These are phyloP conservation scores for Augochlora pura DNA, from an alignment of 1,140 invertebrate species.

Conservation along the genomic window DNA sequence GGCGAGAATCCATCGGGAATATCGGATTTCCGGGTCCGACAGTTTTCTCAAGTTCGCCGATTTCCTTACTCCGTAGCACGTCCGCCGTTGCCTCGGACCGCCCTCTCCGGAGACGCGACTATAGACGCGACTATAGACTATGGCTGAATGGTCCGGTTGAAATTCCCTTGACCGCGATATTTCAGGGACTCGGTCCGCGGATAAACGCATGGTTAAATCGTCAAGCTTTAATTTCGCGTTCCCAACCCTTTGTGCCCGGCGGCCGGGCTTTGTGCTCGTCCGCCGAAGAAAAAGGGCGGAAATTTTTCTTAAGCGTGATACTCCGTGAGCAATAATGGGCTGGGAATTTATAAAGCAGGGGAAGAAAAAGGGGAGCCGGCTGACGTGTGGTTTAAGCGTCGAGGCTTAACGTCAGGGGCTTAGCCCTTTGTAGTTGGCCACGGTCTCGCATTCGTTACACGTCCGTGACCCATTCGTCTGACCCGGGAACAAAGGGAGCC, in stretches of 20 bases:
- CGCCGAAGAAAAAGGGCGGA: constrained; percentile 24
- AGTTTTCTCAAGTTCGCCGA: neutral
- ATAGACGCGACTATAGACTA: too few relatives aligned
- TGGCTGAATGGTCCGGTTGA: neutral
- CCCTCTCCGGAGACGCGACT: too few relatives aligned
- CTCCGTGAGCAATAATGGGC: constrained; percentile 34
- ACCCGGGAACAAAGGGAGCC: constrained; percentile 2
- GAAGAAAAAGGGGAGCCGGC: constrained; percentile 21
- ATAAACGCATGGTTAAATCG: constrained; percentile 44
- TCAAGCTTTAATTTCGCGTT: constrained; percentile 45
- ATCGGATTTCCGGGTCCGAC: neutral
- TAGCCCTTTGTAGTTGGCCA: constrained; percentile 36
- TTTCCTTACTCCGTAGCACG: neutral
- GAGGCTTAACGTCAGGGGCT: constrained; percentile 31
- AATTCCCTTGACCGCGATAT: constrained; percentile 21
- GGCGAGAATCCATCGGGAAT: too few relatives aligned
- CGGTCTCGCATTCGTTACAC: constrained; percentile 39
- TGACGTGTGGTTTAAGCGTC: constrained; percentile 33
- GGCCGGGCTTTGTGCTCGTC: constrained; percentile 26
- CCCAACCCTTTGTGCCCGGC: constrained; percentile 26
- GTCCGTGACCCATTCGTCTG: constrained; percentile 30
- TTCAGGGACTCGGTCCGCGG: neutral
- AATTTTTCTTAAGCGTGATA: constrained; percentile 50
- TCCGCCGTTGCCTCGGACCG: too few relatives aligned
- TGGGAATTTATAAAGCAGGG: constrained; percentile 39